Percentiles rank a stretch among this genome's conserved stretches.
phyloP scores from a whole-genome alignment of 2,797 vertebrate species.

The Lycodopsis pacificus region DNA sequence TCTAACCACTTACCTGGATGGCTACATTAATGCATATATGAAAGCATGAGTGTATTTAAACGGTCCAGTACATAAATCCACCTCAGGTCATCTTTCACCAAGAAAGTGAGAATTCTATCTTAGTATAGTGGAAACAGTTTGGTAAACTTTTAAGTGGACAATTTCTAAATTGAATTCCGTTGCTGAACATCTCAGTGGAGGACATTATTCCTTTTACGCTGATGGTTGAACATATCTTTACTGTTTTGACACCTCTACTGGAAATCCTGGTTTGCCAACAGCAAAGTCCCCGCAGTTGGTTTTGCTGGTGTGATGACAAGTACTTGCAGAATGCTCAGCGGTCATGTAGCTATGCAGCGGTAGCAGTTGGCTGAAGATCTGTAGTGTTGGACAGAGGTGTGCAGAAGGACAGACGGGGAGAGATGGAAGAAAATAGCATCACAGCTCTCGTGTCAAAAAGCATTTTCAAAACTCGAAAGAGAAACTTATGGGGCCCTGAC shows the following conservation, averaged over 20 bases:
- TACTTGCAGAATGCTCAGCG: constrained; percentile 52
- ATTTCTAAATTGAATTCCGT: not conserved
- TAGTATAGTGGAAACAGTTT: constrained; percentile 2
- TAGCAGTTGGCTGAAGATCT: constrained; percentile 35
- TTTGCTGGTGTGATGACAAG: constrained; percentile 45
- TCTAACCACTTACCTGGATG: constrained; percentile 10
- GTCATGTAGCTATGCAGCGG: constrained; percentile 27
- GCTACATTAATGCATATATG: constrained; percentile 1
- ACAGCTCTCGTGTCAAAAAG: constrained; percentile 1
- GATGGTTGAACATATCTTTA: not conserved
- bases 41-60: not conserved
- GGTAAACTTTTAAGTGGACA: not conserved
- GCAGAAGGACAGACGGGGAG: not conserved
- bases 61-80: not conserved
- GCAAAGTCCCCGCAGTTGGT: constrained; percentile 11
- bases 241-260: not conserved
- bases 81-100: not conserved
- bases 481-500: not conserved
- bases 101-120: not conserved
- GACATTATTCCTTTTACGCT: not conserved
- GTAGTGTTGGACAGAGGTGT: constrained; percentile 21
- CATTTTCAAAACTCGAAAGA: not conserved
- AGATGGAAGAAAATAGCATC: constrained; percentile 10
- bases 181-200: not conserved
- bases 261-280: constrained; percentile 2